A percentile compares a stretch with the other conserved stretches of the same genome.
phyloP scores from a whole-genome alignment of 2,113 vertebrate species.

The Cheirogaleus medius region DNA sequence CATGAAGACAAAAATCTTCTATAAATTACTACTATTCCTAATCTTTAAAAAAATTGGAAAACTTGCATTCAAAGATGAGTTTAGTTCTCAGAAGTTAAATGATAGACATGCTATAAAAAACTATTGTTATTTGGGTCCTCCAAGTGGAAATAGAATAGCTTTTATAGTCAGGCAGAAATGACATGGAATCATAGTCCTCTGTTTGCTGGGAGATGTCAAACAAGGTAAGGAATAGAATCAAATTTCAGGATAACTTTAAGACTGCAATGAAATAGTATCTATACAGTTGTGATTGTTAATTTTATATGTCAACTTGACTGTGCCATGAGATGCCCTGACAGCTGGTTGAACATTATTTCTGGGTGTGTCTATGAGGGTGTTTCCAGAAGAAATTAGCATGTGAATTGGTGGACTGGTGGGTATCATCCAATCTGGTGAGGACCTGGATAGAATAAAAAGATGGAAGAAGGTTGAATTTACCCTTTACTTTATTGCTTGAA shows the following conservation, averaged over 20 bases:
- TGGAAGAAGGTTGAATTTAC: not conserved
- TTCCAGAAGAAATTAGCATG: not conserved
- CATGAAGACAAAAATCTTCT: slow-evolving; percentile 47
- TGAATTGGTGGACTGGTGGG: not conserved
- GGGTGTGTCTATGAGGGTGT: not conserved
- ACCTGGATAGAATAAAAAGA: no score
- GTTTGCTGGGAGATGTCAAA: not conserved
- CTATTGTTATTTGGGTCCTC: not conserved
- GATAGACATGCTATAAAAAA: not conserved
- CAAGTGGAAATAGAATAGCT: not conserved
- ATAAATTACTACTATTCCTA: slow-evolving; percentile 21
- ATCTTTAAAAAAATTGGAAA: not conserved
- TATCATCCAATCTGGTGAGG: not conserved
- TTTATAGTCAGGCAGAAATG: not conserved
- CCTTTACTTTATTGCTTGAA: no score
- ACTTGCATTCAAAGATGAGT: not conserved
- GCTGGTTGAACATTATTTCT: not conserved
- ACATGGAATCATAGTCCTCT: not conserved
- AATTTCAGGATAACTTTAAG: not conserved
- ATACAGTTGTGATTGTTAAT: not conserved
- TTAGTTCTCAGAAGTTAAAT: not conserved
- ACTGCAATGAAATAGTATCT: not conserved
- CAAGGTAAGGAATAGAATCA: not conserved
- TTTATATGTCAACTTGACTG: not conserved
- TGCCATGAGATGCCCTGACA: not conserved